These are phyloP conservation scores for Bombyx mori DNA, from an alignment of 1,140 invertebrate genomes.

Conservation along the genomic window ASM3026992v2 NC_085115.1:14020501-14021000, in stretches of 20 bases:
- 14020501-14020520: constrained; percentile 27
- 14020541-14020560: constrained; percentile 26
- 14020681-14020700: constrained; percentile 27
- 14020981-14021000: no score
- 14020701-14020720: constrained; percentile 34
- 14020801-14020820: constrained; percentile 49
- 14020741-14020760: constrained; percentile 42
- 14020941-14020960: constrained; percentile 25
- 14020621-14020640: constrained; percentile 28
- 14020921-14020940: constrained; percentile 30
- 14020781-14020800: constrained; percentile 29
- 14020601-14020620: constrained; percentile 21
- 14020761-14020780: constrained; percentile 37
- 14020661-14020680: constrained; percentile 37
- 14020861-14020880: constrained; percentile 26
- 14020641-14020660: constrained; percentile 27
- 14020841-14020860: constrained; percentile 31
- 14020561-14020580: constrained; percentile 15
- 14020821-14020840: constrained; percentile 36
- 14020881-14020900: constrained; percentile 19
- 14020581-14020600: constrained; percentile 21
- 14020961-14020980: constrained; percentile 25
- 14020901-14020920: constrained; percentile 26
- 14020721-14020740: constrained; percentile 43
- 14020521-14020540: constrained; percentile 34